phyloP scores from a whole-genome alignment of 2,797 vertebrate genomes.

The Liasis olivaceus region DNA sequence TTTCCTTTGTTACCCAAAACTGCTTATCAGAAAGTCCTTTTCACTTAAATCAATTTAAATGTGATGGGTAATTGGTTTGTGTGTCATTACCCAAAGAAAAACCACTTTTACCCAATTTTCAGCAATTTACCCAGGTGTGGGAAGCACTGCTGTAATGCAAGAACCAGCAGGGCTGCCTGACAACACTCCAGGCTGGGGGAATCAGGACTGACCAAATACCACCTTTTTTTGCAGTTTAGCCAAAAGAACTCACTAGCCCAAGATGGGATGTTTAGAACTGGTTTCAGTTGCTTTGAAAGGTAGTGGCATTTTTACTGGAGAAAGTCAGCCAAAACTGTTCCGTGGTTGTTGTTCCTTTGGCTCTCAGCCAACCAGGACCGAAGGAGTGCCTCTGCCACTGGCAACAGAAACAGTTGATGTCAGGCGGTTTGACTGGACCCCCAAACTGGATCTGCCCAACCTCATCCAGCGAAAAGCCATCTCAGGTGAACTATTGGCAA shows the following conservation, averaged over 20 bases:
- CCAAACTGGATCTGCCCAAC: conserved; percentile 60
- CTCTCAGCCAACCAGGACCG: background rate
- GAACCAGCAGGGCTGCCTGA: too few relatives aligned
- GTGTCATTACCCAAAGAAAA: too few relatives aligned
- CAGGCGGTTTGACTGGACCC: conserved; percentile 47
- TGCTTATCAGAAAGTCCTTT: too few relatives aligned
- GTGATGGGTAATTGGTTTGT: too few relatives aligned
- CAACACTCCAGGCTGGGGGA: too few relatives aligned
- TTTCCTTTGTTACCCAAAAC: too few relatives aligned
- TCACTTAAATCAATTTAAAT: too few relatives aligned
- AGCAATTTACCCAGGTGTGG: too few relatives aligned
- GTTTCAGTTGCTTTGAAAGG: background rate
- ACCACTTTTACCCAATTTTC: too few relatives aligned
- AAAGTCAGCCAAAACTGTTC: background rate
- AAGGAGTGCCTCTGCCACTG: background rate
- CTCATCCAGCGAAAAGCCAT: conserved; percentile 67
- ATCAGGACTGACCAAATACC: too few relatives aligned
- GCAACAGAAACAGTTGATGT: conserved; percentile 36
- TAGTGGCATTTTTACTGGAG: background rate
- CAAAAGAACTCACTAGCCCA: background rate
- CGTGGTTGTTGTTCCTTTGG: background rate
- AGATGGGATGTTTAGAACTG: background rate
- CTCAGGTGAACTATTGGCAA: conserved; percentile 47
- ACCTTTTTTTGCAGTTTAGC: background rate
- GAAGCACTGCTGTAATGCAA: too few relatives aligned